These are phyloP conservation scores for Troides aeacus DNA, from an alignment of 2,888 invertebrate species.

Conservation along the genomic window DNA sequence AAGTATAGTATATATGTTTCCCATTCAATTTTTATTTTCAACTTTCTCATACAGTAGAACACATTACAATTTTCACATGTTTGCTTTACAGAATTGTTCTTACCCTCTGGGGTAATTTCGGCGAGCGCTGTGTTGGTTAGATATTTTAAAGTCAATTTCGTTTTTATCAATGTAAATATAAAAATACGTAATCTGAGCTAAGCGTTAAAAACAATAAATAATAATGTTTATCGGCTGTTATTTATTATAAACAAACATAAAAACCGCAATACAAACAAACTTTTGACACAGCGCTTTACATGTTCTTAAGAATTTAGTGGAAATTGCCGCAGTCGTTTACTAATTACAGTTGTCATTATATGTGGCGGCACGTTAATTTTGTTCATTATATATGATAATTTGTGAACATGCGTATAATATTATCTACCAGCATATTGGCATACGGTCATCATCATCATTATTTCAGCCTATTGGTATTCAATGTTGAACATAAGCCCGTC, in stretches of 20 bases:
- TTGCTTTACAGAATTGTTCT: too few species aligned
- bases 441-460: background rate
- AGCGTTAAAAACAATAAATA: background rate
- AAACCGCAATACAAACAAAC: conserved; percentile 1
- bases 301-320: conserved; percentile 8
- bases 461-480: background rate
- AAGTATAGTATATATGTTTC: too few species aligned
- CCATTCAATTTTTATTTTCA: too few species aligned
- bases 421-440: background rate
- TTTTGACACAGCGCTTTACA: background rate
- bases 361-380: conserved; percentile 7
- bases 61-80: too few species aligned
- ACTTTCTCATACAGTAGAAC: too few species aligned
- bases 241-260: background rate
- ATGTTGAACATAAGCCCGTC: too few species aligned
- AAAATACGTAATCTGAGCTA: background rate
- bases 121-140: too few species aligned
- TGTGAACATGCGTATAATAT: background rate
- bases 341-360: conserved; percentile 13
- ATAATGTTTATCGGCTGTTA: background rate
- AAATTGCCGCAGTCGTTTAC: conserved; percentile 14
- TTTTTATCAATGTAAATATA: too few species aligned
- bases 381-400: conserved; percentile 10
- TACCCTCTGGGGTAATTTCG: too few species aligned
- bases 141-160: too few species aligned